Conservation (phyloP, 2,113 vertebrate species). For the Perca fluviatilis region DNA sequence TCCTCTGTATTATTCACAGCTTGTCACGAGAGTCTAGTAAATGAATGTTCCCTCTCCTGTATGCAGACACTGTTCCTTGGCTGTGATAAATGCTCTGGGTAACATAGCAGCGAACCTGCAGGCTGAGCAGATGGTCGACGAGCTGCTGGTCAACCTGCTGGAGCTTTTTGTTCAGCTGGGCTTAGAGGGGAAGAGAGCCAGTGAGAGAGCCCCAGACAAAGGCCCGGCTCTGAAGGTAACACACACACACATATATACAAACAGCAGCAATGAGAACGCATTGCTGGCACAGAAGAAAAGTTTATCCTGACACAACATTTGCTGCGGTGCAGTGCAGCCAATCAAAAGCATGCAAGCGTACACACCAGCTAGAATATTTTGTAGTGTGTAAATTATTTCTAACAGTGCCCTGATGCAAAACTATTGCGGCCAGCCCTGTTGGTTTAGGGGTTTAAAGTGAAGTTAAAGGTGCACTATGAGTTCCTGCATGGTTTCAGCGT, state of each 20-base stretch:
- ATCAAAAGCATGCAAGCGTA: background rate
- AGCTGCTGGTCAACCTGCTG: constrained; percentile 97
- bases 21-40: background rate
- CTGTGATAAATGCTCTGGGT: constrained; percentile 89
- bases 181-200: constrained; percentile 96
- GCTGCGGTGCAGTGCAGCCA: no score
- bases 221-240: constrained; percentile 94
- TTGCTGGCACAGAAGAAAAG: no score
- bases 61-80: constrained; percentile 71
- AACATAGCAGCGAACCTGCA: constrained; percentile 98
- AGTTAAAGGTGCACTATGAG: no score
- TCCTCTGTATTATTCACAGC: background rate
- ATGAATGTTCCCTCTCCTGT: background rate
- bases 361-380: background rate
- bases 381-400: background rate
- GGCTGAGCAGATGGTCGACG: constrained; percentile 94
- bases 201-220: constrained; percentile 96
- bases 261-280: background rate
- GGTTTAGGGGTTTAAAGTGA: no score
- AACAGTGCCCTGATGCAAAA: background rate
- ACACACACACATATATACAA: background rate
- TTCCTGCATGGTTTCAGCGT: no score
- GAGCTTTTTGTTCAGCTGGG: constrained; percentile 98
- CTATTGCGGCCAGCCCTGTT: no score
- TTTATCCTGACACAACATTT: background rate